Percentiles rank a stretch among this genome's conserved stretches.
Conservation (phyloP, 2,797 vertebrate species). For the Chloroceryle amazona region DNA sequence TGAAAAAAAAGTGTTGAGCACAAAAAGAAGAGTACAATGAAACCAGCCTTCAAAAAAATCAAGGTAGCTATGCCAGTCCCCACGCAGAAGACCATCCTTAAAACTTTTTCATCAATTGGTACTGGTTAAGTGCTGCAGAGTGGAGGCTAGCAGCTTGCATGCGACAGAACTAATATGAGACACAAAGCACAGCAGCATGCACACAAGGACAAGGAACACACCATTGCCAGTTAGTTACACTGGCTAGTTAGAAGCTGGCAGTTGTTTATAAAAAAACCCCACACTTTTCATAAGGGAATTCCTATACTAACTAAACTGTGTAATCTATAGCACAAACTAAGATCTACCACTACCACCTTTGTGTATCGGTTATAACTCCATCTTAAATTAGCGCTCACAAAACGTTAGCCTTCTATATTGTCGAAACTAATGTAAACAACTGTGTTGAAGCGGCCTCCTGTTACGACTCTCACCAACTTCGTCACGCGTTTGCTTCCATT, state of each 20-base stretch:
- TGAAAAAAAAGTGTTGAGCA: background rate
- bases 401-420: background rate
- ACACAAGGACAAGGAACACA: background rate
- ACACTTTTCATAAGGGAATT: background rate
- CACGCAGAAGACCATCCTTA: background rate
- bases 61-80: rapidly evolving
- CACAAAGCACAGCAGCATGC: background rate
- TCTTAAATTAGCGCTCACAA: background rate
- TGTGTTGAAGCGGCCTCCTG: background rate
- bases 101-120: background rate
- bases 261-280: no score
- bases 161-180: rapidly evolving
- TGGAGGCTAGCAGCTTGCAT: background rate
- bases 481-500: background rate
- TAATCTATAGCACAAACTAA: background rate
- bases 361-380: background rate
- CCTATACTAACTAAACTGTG: background rate
- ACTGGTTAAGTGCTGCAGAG: background rate
- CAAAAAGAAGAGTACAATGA: background rate
- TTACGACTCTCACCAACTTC: background rate
- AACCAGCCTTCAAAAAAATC: background rate
- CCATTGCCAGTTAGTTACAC: rapidly evolving
- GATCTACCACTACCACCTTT: background rate
- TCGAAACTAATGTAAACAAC: background rate
- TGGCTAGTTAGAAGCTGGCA: background rate